Evolutionary conservation across 2,113 vertebrate species (phyloP), one percentile per base, ranked within the genome.

Genomic region (Centropristis striata): DNA sequence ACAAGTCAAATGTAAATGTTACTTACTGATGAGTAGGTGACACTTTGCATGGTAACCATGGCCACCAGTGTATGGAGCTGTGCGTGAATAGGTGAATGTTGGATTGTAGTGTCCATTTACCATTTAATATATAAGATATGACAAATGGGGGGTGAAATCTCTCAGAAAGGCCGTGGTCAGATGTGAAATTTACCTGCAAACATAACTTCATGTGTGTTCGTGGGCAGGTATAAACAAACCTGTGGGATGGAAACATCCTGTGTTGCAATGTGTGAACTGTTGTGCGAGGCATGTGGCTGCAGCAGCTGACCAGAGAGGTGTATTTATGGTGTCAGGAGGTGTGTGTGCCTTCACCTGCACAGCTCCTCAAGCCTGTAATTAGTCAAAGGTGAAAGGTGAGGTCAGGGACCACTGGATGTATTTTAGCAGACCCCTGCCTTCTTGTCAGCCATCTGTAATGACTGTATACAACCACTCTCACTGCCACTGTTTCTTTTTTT

Each of bases 361-460:
- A 44, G 12, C 23, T 28, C 37, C 32, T 32, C 16, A 23, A 73
- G 70, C 68, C 73, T 93, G 73, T 89, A 88, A 90, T 92, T 86
- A 86, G 59, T 41, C n/a, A 64, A 72, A 83, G 74, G 75, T 71
- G 80, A 93, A 64, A 85, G 78, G 81, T 79, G 81, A 88, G 51
- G 6, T 25, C 16, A 81, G 41, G 71, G 61, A 71, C 32, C 60
- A 49, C n/a, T 73, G 53, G 25, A 23, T 42, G 13, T 32, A 47
- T 81, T 65, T 73, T 42, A 70, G 77, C 47, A 77, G 60, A 75
- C 18, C 60, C 21, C 54, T 41, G 23, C 21, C n/a, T 63, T 51
- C 39, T 46, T 50, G 64, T 74, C 68, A 61, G 21, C 28, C 60
- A 44, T 51, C 42, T 75, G 49, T 76, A 72, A 85, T 73, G 49